These are phyloP conservation scores for Apeira syringaria DNA, from an alignment of 2,888 invertebrate species.

Conservation along the genomic window DNA sequence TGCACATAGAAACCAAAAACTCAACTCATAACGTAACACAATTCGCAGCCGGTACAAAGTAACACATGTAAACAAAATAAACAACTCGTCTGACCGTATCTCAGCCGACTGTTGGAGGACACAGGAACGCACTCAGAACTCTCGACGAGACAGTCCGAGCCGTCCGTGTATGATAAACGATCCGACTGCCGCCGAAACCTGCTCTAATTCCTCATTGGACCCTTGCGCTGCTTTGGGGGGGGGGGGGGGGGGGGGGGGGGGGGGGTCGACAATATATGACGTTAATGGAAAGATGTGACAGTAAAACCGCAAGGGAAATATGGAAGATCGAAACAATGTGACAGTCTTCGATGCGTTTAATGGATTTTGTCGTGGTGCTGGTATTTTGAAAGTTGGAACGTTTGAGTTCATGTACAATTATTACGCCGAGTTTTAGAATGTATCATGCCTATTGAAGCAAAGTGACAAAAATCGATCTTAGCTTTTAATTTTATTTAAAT, in stretches of 20 bases:
- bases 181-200: conserved; percentile 43
- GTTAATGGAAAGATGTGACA: conserved; percentile 66
- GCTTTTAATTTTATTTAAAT: too few relatives aligned
- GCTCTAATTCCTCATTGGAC: conserved; percentile 59
- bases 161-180: conserved; percentile 75
- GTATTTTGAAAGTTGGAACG: too few relatives aligned
- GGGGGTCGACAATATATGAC: conserved; percentile 59
- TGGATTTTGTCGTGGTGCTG: conserved; percentile 2
- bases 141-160: conserved; percentile 28
- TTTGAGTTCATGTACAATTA: too few relatives aligned
- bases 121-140: conserved; percentile 74
- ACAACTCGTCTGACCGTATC: conserved; percentile 43
- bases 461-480: too few relatives aligned
- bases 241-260: too few relatives aligned
- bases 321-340: conserved; percentile 25
- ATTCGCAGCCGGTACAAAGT: conserved; percentile 44
- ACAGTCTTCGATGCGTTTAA: conserved; percentile 6
- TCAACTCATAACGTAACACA: conserved; percentile 15
- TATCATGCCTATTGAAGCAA: too few relatives aligned
- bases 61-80: conserved; percentile 68
- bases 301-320: conserved; percentile 51
- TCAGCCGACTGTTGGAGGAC: conserved; percentile 43
- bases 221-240: too few relatives aligned
- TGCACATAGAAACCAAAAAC: conserved; percentile 7
- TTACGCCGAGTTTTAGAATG: too few relatives aligned